Conservation (phyloP, 2,797 vertebrate species). For the Chelon labrosus region DNA sequence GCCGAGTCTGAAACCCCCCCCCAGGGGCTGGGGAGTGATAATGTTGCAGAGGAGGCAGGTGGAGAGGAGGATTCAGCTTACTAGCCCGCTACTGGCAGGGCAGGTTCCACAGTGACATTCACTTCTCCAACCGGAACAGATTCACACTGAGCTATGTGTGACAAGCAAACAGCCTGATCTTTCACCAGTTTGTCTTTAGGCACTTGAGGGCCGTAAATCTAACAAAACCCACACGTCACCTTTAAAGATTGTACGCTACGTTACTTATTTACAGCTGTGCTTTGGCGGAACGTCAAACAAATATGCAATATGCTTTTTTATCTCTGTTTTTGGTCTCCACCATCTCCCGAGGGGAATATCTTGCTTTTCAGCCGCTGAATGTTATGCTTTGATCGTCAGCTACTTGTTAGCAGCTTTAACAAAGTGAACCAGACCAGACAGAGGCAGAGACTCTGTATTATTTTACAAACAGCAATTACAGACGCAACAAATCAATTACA, state of each 20-base stretch:
- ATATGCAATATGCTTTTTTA: not conserved
- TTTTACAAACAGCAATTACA: no score
- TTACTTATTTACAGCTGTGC: no score
- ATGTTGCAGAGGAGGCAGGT: slow-evolving; percentile 12
- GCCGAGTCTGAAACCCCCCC: slow-evolving; percentile 16
- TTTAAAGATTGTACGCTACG: no score
- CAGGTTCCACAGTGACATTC: slow-evolving; percentile 36
- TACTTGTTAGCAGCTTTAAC: not conserved
- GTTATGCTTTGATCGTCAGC: not conserved
- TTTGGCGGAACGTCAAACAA: not conserved
- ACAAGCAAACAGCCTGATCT: not conserved
- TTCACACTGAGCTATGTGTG: slow-evolving; percentile 20
- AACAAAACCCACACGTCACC: no score
- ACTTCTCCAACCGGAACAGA: slow-evolving; percentile 21
- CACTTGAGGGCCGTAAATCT: not conserved
- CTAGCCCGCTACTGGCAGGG: slow-evolving; percentile 46
- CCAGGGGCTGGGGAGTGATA: slow-evolving; percentile 20
- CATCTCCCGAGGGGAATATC: not conserved
- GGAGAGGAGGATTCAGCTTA: slow-evolving; percentile 38
- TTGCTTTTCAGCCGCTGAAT: not conserved
- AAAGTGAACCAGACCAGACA: not conserved
- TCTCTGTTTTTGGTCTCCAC: not conserved
- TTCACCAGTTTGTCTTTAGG: not conserved
- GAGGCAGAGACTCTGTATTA: no score
- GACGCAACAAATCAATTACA: no score